Evolutionary conservation across 2,797 vertebrate species (phyloP).

Genomic region (Scomberomorus guttatus): DNA sequence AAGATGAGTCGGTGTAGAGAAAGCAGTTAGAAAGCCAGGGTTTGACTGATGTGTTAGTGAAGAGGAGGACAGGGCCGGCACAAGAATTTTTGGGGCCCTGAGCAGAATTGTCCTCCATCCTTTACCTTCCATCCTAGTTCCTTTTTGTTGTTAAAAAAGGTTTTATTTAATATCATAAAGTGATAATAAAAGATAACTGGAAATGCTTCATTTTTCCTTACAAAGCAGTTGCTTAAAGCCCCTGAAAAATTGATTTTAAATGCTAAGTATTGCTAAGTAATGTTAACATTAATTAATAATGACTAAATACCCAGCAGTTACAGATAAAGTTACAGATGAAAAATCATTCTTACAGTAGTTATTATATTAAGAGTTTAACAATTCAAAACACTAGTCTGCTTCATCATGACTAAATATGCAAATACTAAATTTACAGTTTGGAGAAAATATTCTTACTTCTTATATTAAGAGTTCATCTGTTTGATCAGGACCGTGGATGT

Average conservation of each 20-base stretch:
- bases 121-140: neutral
- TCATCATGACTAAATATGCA: neutral
- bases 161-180: neutral
- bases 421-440: too few species aligned
- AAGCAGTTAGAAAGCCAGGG: neutral
- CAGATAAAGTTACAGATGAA: neutral
- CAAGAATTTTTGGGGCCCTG: neutral
- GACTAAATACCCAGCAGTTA: neutral
- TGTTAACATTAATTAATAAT: too few species aligned
- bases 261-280: neutral
- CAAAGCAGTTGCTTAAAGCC: too few species aligned
- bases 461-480: too few species aligned
- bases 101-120: neutral
- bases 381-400: neutral
- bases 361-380: neutral
- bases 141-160: neutral
- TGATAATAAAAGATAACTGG: neutral
- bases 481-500: too few species aligned
- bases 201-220: neutral
- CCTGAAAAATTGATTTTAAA: neutral
- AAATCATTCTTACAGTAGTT: neutral
- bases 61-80: slow-evolving; percentile 1
- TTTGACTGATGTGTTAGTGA: neutral
- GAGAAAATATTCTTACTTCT: too few species aligned
- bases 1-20: slow-evolving; percentile 33